Evolutionary conservation across 2,888 invertebrate genomes (phyloP), one percentile per base, ranked within the genome.

Genomic region (Boloria selene): DNA sequence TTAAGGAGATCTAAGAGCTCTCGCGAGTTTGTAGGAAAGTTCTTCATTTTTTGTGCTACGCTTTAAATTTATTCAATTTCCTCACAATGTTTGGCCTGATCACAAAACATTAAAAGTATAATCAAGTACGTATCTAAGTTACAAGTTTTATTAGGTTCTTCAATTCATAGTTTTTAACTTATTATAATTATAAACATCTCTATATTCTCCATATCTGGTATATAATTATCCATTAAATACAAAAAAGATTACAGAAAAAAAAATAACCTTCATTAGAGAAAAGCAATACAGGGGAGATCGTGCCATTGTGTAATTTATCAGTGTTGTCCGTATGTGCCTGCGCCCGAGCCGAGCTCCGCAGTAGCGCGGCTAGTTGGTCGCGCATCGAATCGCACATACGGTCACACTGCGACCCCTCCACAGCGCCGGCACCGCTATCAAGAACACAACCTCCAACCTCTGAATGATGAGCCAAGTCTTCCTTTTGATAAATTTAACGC

Each of bases 311-410:
- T 73, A 86, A 75, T 69, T 90, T 90, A 70, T 87, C 86, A 64
- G 82, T 77, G 74, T 76, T 80, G 69, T 79, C 79, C 64, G 74
- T 70, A 70, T 80, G 82, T 76, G 82, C 77, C 56, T 83, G 79
- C 71, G 86, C 80, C 73, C 81, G 81, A 79, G 84, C 85, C 22
- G 88, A 79, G 79, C 80, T 84, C 65, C 87, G 87, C 76, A 91
- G 77, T 73, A 90, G 79, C 72, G 85, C 82, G 74, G 88, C 79
- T 72, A 90, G 83, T 84, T 87, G 89, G 72, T 90, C 90, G 71
- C 88, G 92, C 92, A 92, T 91, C 85, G 83, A 91, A 90, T 89
- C 86, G 86, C 87, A 84, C 85, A 85, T 85, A 81, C 84, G 81
- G 73, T 70, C 79, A 69, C 76, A 74, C 72, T 72, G 68, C 66